Evolutionary conservation across 2,797 vertebrate genomes (phyloP), one percentile per base, ranked within the genome.

Genomic region (Apogon talboti): DNA sequence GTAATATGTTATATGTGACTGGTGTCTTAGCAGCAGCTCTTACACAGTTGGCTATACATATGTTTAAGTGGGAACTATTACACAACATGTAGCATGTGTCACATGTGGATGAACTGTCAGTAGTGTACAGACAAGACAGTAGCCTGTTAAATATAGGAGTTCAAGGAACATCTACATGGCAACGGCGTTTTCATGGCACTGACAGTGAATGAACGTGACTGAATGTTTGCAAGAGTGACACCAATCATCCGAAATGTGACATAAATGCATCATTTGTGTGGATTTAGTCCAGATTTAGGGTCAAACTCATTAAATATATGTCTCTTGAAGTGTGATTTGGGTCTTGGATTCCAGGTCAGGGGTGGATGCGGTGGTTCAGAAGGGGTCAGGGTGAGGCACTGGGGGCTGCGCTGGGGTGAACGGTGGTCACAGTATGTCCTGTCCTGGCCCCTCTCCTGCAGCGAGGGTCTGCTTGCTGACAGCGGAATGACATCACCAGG

Each of bases 401-500:
- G 71, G 35, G 71, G 71, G 30, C 47, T 12, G 43, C 35, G 18
- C 6, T 19, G 41, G 51, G 41, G 63, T n/a, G 48, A 12, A 42
- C 12, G 59, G 71, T 48, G 83, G 83, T 78, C 78, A 78, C 82
- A 89, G 77, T 60, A 43, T 59, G 78, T 82, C 86, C 88, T 54
- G 56, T 84, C 63, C 81, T 40, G 81, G 75, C 75, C 76, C 56
- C 84, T 68, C 52, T 83, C 65, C 74, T 55, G 64, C 53, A 30
- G 48, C 13, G 48, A 79, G 71, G 78, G 68, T 73, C 77, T 68
- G 74, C 78, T 61, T 80, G 87, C 91, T 92, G 91, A 93, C 90
- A 91, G 79, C 49, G 66, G 78, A 81, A 91, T 92, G 92, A 93
- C 91, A 92, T 92, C 90, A 92, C 89, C 83, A 64, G 85, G 84